These are phyloP conservation scores for Aleiodes leptofemur DNA, from an alignment of 2,888 invertebrate species.

Conservation along the genomic window DNA sequence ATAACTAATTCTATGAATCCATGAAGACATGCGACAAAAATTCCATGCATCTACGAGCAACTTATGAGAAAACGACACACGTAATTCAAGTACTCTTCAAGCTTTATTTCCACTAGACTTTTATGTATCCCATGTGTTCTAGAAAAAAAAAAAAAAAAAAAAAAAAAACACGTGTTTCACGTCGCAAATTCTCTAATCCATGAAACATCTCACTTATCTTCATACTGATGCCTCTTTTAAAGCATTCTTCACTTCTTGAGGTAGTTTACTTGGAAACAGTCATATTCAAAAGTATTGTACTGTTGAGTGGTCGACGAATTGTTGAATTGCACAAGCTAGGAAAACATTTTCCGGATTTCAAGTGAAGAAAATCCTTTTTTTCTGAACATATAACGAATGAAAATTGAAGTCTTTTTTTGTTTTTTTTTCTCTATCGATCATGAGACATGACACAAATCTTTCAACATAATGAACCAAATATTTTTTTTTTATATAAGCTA, in stretches of 20 bases:
- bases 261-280: too few species aligned
- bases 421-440: too few species aligned
- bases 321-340: too few species aligned
- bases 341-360: too few species aligned
- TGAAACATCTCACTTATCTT: neutral
- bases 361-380: too few species aligned
- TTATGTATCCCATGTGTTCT: neutral
- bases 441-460: too few species aligned
- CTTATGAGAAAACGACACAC: constrained; percentile 27
- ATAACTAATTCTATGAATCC: constrained; percentile 50
- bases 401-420: too few species aligned
- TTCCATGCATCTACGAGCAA: constrained; percentile 49
- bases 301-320: too few species aligned
- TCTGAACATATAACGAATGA: too few species aligned
- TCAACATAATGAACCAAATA: too few species aligned
- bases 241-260: neutral
- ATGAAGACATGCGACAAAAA: constrained; percentile 50
- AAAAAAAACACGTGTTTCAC: neutral
- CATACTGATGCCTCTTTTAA: neutral
- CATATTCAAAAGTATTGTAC: too few species aligned
- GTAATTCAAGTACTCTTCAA: constrained; percentile 25
- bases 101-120: neutral
- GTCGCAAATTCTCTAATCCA: neutral
- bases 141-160: neutral
- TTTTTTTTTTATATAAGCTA: too few species aligned